Base-by-base conservation (phyloP, 2,797 vertebrate genomes). In the Helarctos malayanus region DNA sequence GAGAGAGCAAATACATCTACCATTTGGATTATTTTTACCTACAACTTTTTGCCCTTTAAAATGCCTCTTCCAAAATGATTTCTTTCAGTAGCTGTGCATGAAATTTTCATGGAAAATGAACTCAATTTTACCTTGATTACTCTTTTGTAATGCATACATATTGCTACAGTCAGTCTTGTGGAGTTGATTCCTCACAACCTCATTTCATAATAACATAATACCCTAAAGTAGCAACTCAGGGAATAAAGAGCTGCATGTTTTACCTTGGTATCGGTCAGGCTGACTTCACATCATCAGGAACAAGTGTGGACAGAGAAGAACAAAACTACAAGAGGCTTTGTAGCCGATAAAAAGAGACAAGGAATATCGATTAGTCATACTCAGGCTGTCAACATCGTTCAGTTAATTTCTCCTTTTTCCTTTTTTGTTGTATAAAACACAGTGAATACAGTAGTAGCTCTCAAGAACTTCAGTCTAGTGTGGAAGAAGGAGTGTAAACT, bases 41-140 rank as follows among this genome's bases (percentile, higher is more conserved):
- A 23, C 19, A 92, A 3, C 69, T 82, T 91, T 96, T 41, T 95
- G 68, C 71, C 78, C 52, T 97, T 97, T 93, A 96, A 91, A 76
- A 76, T 97, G 65, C 52, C 13, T 94, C 71, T 94, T 23, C 81
- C 71, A 95, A 88, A 96, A 96, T 82, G 73, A 35, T 85, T 97
- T 97, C 91, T 97, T 95, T 94, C 75, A 65, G 90, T 69, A 69
- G 32, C 3, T 91, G 12, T 90, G 87, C 23, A 89, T 98, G 92
- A 98, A 94, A 97, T 88, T 97, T 98, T 98, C 92, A 96, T 95
- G 63, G 82, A 59, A 97, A 98, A 86, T 91, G 95, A 98, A 91
- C 52, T 94, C 38, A 94, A 92, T 95, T 98, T 98, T 97, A 92
- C 16, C 68, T 97, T 97, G 49, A 97, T 97, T 97, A 93, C 79